Evolutionary conservation across 2,888 invertebrate genomes (phyloP), one percentile per base, ranked within the genome.

Genomic region (Parnassius smintheus): DNA sequence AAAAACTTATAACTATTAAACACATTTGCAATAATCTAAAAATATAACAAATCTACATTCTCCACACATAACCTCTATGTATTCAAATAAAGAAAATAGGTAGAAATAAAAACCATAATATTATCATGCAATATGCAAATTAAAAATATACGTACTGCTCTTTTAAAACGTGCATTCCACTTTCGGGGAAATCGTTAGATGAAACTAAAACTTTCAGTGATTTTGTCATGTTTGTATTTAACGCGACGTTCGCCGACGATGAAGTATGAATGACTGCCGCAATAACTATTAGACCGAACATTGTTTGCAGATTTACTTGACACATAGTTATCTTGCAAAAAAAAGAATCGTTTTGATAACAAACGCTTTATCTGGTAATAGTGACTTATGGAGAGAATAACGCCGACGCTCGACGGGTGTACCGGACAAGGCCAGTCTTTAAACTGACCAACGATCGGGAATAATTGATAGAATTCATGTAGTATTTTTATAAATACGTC

Each of bases 181-280:
- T 92, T 59, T 92, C 81, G 1, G 95, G 95, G 67, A 94, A 93
- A 78, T 95, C 94, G 1, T 93, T 92, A 46, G 96, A 94, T 4
- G 96, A 95, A 41, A 96, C 92, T 65, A 96, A 91, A 67, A 97
- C 94, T 85, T 94, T 95, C 0, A 86, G 73, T 73, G 87, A 79
- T 72, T 88, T 85, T 67, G 85, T 80, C 88, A 89, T 90, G 41
- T 77, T 82, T 60, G 74, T 74, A 63, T 68, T 60, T 42, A 67
- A 61, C 4, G 68, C 69, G 69, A 70, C 65, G 45, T 66, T 65
- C 55, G 65, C 67, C 67, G 75, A 71, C 67, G 71, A 70, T 64
- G 70, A 64, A 66, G 68, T 70, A 54, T 77, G 70, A 59, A 83
- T 73, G 68, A 69, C 57, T 61, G 63, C 59, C 57, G 66, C 35